Conservation (phyloP, 2,888 invertebrate genomes). For the Pristionchus maxplancki region DNA sequence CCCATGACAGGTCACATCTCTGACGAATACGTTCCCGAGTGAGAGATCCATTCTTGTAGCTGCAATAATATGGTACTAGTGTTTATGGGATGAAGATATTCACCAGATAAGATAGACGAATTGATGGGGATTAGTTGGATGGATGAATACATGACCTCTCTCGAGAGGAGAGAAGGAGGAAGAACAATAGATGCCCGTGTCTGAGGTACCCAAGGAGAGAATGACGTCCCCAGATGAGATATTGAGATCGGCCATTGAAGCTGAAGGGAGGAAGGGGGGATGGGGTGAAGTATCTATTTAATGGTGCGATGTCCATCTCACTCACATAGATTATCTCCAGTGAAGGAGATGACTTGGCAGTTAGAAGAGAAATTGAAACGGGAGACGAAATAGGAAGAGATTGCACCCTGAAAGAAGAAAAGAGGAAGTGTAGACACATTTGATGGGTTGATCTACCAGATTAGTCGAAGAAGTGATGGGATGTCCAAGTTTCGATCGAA, state of each 20-base stretch:
- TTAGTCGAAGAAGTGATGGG: conserved; percentile 19
- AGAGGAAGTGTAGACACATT: background rate
- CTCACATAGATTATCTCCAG: conserved; percentile 92
- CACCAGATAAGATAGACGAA: conserved; percentile 50
- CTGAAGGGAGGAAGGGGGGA: conserved; percentile 50
- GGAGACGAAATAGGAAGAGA: conserved; percentile 83
- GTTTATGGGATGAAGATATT: background rate
- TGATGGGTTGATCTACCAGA: conserved; percentile 15
- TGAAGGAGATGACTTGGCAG: conserved; percentile 90
- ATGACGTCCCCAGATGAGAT: conserved; percentile 88
- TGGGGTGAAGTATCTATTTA: too few relatives aligned
- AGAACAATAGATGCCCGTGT: conserved; percentile 85
- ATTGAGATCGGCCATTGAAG: conserved; percentile 85
- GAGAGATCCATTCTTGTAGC: conserved; percentile 91
- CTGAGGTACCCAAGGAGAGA: conserved; percentile 87
- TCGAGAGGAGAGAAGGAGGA: conserved; percentile 43
- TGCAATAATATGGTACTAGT: conserved; percentile 79
- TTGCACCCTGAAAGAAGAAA: background rate
- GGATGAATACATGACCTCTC: conserved; percentile 50
- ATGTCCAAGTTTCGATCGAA: conserved; percentile 12
- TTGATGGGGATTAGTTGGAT: conserved; percentile 9
- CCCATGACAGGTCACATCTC: conserved; percentile 87
- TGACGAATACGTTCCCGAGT: conserved; percentile 90
- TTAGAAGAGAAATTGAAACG: conserved; percentile 89
- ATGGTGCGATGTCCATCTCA: background rate